Evolutionary conservation across 1,140 invertebrate species (phyloP).

Genomic region (Apocrypta bakeri): DNA sequence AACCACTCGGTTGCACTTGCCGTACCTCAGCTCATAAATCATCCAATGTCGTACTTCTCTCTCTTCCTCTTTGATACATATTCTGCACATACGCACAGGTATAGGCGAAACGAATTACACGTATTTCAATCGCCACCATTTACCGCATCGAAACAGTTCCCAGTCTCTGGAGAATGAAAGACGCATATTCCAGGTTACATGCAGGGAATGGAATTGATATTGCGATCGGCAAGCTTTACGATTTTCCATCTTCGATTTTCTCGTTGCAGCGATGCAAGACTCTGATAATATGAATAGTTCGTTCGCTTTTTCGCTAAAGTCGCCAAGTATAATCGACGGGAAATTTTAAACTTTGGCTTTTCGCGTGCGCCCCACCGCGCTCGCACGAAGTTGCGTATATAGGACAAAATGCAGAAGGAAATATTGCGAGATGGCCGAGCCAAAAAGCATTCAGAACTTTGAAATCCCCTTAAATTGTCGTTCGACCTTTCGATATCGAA

Average conservation of each 20-base stretch:
- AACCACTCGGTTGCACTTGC: background rate
- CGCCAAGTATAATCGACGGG: background rate
- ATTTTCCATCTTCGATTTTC: background rate
- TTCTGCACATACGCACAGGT: no score
- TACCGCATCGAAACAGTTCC: no score
- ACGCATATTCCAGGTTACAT: no score
- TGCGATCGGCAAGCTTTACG: background rate
- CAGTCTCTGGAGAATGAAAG: no score
- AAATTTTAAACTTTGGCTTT: background rate
- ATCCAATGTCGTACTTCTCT: no score
- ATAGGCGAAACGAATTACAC: no score
- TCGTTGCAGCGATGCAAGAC: no score
- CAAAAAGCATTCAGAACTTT: slow-evolving; percentile 47
- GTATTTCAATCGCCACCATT: no score
- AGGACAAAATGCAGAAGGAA: background rate
- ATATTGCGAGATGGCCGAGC: slow-evolving; percentile 22
- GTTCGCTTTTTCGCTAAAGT: background rate
- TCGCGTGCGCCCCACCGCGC: no score
- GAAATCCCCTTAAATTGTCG: slow-evolving; percentile 37
- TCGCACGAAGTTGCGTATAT: background rate
- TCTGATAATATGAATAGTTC: background rate
- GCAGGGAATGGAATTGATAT: slow-evolving; percentile 37
- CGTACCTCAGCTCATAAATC: no score
- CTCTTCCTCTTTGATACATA: no score
- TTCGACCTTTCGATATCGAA: slow-evolving; percentile 39